These are phyloP conservation scores for Liasis olivaceus DNA, from an alignment of 2,797 vertebrate species.

Conservation along the genomic window DNA sequence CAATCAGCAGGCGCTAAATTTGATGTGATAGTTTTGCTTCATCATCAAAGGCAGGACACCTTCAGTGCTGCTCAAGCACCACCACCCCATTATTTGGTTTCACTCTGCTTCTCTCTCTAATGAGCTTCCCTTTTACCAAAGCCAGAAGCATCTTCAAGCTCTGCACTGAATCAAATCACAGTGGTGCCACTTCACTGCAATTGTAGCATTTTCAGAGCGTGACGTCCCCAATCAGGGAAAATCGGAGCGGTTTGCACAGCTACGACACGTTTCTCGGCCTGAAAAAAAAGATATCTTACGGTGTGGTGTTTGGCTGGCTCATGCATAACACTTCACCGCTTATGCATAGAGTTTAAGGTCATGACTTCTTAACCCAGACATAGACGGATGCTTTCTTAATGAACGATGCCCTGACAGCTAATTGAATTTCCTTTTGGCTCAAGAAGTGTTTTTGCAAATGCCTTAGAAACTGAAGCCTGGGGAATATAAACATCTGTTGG, in stretches of 20 bases:
- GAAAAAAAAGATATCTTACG: slow-evolving; percentile 43
- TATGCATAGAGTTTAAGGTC: slow-evolving; percentile 50
- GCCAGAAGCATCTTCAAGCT: background rate
- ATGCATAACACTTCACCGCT: slow-evolving; percentile 28
- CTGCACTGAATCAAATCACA: background rate
- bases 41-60: background rate
- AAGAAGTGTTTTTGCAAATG: slow-evolving; percentile 22
- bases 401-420: slow-evolving; percentile 33
- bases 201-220: background rate
- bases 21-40: background rate
- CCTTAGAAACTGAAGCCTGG: slow-evolving; percentile 12
- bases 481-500: slow-evolving; percentile 2
- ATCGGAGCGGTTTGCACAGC: background rate
- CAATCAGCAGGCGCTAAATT: background rate
- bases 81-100: background rate
- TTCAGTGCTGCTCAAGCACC: background rate
- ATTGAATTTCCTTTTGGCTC: slow-evolving; percentile 37
- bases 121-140: background rate
- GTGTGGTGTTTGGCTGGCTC: background rate
- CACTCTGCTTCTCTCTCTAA: background rate
- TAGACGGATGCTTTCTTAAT: slow-evolving; percentile 29
- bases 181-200: background rate
- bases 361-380: slow-evolving; percentile 35
- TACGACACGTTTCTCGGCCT: slow-evolving; percentile 48
- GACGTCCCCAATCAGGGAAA: background rate